Conservation (phyloP, 2,113 vertebrate species). For the Glaucomys volans region DNA sequence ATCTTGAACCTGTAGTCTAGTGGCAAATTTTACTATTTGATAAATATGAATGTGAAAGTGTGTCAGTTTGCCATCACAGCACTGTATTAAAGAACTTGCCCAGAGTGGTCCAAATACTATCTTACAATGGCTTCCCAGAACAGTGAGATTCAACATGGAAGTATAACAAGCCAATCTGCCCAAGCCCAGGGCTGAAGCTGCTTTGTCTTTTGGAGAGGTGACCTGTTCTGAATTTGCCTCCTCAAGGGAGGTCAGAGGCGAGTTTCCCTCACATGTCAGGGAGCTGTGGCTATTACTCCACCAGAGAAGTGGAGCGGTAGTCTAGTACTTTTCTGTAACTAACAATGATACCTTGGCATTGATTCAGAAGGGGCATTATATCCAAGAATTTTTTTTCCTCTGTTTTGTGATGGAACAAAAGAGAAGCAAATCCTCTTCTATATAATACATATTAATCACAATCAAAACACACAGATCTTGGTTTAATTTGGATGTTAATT, state of each 20-base stretch:
- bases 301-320: not conserved
- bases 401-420: slow-evolving; percentile 29
- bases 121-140: not conserved
- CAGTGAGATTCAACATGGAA: not conserved
- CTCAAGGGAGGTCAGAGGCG: not conserved
- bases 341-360: slow-evolving; percentile 68
- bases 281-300: not conserved
- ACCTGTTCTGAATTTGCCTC: not conserved
- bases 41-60: not conserved
- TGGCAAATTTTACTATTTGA: not conserved
- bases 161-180: not conserved
- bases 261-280: not conserved
- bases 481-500: slow-evolving; percentile 81
- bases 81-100: not conserved
- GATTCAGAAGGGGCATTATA: slow-evolving; percentile 61
- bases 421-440: slow-evolving; percentile 76
- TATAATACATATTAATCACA: slow-evolving; percentile 68
- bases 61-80: not conserved
- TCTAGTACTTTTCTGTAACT: slow-evolving; percentile 67
- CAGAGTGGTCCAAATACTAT: not conserved
- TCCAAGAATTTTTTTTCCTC: slow-evolving; percentile 32
- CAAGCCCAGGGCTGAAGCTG: not conserved
- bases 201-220: not conserved
- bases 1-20: not conserved
- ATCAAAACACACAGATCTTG: slow-evolving; percentile 78